A percentile compares a stretch with the other conserved stretches of the same genome.
Conservation (phyloP, 2,888 invertebrate species). For the Acholoe squamosa region DNA sequence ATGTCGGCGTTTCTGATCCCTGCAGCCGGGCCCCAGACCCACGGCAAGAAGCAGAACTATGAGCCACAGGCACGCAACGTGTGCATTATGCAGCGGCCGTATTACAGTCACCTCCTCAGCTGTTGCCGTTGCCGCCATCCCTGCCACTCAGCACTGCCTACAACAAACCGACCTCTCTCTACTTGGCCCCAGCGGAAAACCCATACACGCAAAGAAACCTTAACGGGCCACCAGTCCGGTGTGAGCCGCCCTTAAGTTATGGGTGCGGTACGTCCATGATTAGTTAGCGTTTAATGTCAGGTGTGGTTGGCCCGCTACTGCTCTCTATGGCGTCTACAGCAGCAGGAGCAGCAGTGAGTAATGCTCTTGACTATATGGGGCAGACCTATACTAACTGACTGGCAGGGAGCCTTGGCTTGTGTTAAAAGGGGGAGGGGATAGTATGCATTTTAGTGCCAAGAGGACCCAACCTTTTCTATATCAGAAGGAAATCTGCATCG, state of each 20-base stretch:
- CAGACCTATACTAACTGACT: too few relatives aligned
- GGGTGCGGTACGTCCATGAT: not conserved
- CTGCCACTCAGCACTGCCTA: conserved; percentile 8
- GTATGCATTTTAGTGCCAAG: too few relatives aligned
- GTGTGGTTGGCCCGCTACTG: not conserved
- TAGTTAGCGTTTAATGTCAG: conserved; percentile 41
- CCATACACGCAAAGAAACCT: conserved; percentile 7
- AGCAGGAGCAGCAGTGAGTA: too few relatives aligned
- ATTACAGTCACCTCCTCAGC: not conserved
- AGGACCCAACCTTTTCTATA: too few relatives aligned
- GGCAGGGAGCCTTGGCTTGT: too few relatives aligned
- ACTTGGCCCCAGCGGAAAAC: not conserved
- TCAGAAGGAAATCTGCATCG: too few relatives aligned
- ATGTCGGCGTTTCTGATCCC: not conserved
- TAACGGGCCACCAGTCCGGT: not conserved
- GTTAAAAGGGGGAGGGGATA: too few relatives aligned
- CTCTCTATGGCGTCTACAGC: not conserved
- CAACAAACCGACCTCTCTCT: not conserved
- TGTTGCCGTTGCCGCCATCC: not conserved
- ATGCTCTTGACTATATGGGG: too few relatives aligned
- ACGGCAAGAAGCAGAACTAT: not conserved
- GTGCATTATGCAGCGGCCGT: not conserved
- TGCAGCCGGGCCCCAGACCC: not conserved
- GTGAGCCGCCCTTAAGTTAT: not conserved
- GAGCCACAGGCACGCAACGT: not conserved